A percentile compares a stretch with the other conserved stretches of the same genome.
phyloP scores from a whole-genome alignment of 2,113 vertebrate genomes.

The Rana temporaria region DNA sequence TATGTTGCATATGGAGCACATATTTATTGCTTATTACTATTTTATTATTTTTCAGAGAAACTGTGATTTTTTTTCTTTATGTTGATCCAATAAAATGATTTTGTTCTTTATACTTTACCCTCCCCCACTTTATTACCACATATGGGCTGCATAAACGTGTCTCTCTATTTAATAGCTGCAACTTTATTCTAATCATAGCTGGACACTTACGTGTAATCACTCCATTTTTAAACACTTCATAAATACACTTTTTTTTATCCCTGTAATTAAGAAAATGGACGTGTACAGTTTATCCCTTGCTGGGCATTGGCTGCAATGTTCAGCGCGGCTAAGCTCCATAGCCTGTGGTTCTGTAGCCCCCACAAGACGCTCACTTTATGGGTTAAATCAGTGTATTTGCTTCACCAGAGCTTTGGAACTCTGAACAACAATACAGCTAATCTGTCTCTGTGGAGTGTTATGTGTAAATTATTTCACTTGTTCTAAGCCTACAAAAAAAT shows the following conservation, averaged over 20 bases:
- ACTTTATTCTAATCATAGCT: constrained; percentile 34
- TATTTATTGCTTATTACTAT: no score
- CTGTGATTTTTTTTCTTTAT: background rate
- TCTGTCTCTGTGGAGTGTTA: constrained; percentile 56
- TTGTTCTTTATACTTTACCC: constrained; percentile 29
- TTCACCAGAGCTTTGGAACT: constrained; percentile 41
- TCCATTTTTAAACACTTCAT: constrained; percentile 46
- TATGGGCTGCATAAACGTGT: constrained; percentile 16
- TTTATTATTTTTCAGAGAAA: background rate
- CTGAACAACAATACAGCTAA: constrained; percentile 57
- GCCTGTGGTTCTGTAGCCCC: constrained; percentile 25
- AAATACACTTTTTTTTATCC: constrained; percentile 44
- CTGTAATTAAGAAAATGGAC: constrained; percentile 46
- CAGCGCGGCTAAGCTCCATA: constrained; percentile 12
- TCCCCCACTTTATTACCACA: constrained; percentile 42
- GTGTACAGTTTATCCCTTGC: constrained; percentile 35
- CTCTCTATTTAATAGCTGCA: constrained; percentile 34
- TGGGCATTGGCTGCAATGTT: constrained; percentile 15
- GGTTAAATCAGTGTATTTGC: constrained; percentile 54
- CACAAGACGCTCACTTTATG: constrained; percentile 43
- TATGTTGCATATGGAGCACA: no score
- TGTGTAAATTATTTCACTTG: constrained; percentile 58
- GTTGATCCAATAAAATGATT: constrained; percentile 44
- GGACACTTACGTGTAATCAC: constrained; percentile 39
- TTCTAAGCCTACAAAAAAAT: constrained; percentile 43